Conservation (phyloP, 2,797 vertebrate genomes). For the Psittacula derbiana region DNA sequence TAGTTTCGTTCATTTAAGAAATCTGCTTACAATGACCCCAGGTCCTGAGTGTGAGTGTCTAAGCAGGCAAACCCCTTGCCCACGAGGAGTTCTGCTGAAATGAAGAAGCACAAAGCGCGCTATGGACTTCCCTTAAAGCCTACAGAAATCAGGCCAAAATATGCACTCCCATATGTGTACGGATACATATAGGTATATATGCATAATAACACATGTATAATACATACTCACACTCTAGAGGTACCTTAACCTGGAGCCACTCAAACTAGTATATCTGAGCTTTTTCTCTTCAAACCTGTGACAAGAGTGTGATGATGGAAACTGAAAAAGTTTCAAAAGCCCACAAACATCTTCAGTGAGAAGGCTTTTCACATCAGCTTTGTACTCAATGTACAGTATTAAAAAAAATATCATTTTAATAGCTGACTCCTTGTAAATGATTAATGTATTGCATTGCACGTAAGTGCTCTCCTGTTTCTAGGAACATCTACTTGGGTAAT, state of each 20-base stretch:
- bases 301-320: not conserved
- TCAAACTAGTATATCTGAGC: not conserved
- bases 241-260: not conserved
- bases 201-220: not conserved
- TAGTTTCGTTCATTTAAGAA: not conserved
- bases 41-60: not conserved
- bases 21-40: not conserved
- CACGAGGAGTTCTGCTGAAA: not conserved
- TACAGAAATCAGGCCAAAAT: not conserved
- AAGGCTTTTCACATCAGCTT: not conserved
- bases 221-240: not conserved
- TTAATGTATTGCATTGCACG: not conserved
- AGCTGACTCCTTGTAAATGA: constrained; percentile 38
- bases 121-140: not conserved
- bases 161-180: not conserved
- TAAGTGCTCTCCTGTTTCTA: constrained; percentile 50
- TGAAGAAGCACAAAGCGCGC: not conserved
- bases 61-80: not conserved
- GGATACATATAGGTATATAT: rapidly evolving
- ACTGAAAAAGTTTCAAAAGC: not conserved
- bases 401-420: not conserved
- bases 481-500: constrained; percentile 34
- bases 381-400: not conserved
- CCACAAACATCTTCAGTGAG: not conserved
- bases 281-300: not conserved